Evolutionary conservation across 2,888 invertebrate species (phyloP), one percentile per base, ranked within the genome.

Genomic region (Schizaphis graminum): DNA sequence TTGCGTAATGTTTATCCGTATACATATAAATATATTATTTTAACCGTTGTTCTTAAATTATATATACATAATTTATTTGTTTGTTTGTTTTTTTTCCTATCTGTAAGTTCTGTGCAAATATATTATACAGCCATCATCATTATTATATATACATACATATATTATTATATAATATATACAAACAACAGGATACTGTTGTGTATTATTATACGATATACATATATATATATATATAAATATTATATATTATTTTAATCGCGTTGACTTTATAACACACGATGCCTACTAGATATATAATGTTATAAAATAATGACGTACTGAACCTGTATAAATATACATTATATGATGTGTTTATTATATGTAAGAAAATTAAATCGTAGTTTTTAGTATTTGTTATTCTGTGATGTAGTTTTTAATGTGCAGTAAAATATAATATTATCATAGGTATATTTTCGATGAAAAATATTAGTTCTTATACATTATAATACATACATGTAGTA

Each of bases 361-460:
- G 8, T 77, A 77, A 77, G 77, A 26, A 49, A 49, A 85, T 41
- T n/a, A 49, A 87, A 86, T 11, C 3, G 57, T 92, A 92, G 91
- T 88, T 53, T 88, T 92, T 92, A 92, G 88, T 61, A 49, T 87
- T 92, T 4, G 61, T 92, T 88, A 56, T 88, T 88, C 92, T 92
- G 92, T 92, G 92, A 92, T 92, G 88, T 92, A 92, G 92, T 88
- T 92, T 88, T 92, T 92, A 92, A 67, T 24, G 49, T 77, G 92
- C 13, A 57, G 44, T 56, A 53, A 91, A n/a, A 47, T 47, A 47
- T 47, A 47, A 47, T 47, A n/a, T 49, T 53, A n/a, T 41, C n/a
- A 16, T 90, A 47, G 47, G n/a, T 86, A 47, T 85, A 56, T 84
- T 41, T 7, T 35, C 84, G 24, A 35, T 35, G 47, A 35, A n/a